Conservation (phyloP, 2,888 invertebrate genomes). For the Spisula solida region DNA sequence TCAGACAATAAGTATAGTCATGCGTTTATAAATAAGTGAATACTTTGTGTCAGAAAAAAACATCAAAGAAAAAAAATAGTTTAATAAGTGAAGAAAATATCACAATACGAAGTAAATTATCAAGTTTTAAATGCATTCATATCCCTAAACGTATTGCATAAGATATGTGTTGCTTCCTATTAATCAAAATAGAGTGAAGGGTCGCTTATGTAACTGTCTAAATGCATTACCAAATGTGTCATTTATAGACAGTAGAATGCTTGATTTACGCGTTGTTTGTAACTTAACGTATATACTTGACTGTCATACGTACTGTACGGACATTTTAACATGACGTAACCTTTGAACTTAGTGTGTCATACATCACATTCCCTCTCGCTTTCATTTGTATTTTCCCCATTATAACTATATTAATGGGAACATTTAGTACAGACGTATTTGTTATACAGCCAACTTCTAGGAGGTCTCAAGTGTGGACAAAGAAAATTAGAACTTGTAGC, state of each 20-base stretch:
- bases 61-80: too few species aligned
- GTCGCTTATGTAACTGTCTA: conserved; percentile 43
- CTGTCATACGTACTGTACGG: conserved; percentile 36
- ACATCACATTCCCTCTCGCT: conserved; percentile 20
- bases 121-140: background rate
- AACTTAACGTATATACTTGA: conserved; percentile 34
- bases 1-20: too few species aligned
- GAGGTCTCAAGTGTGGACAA: conserved; percentile 5
- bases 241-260: conserved; percentile 22
- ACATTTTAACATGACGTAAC: conserved; percentile 41
- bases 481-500: background rate
- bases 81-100: background rate
- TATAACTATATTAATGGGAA: background rate
- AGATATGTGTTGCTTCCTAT: background rate
- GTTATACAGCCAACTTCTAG: background rate
- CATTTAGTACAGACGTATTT: background rate
- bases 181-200: conserved; percentile 22
- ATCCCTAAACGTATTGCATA: background rate
- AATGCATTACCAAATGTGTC: conserved; percentile 22
- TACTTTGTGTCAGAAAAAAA: too few species aligned
- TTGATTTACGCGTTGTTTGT: conserved; percentile 44
- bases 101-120: background rate
- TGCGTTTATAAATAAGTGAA: too few species aligned
- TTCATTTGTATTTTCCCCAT: background rate
- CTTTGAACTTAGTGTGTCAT: conserved; percentile 3